Evolutionary conservation across 2,888 invertebrate genomes (phyloP).

Genomic region (Anthophora plumipes): DNA sequence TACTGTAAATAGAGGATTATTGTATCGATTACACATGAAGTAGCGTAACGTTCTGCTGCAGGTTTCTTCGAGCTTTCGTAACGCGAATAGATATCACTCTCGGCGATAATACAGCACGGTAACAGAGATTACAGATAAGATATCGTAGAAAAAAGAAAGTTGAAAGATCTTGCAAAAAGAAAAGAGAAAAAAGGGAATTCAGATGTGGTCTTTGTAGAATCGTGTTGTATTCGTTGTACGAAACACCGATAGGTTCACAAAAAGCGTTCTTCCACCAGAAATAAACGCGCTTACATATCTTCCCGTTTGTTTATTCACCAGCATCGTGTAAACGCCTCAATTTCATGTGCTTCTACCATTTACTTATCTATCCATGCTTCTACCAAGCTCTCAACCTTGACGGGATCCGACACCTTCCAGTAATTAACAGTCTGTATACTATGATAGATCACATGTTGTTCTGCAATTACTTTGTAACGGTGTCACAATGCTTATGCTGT

Average conservation of each 20-base stretch:
- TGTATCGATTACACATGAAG: conserved; percentile 20
- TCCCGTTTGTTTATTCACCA: background rate
- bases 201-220: too few species aligned
- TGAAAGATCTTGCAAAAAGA: background rate
- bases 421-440: conserved; percentile 39
- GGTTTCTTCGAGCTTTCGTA: conserved; percentile 23
- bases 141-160: conserved; percentile 6
- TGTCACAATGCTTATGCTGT: conserved; percentile 9
- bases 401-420: conserved; percentile 27
- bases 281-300: background rate
- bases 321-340: background rate
- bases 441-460: conserved; percentile 22
- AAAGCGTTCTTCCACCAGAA: background rate
- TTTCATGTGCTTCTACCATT: conserved; percentile 6
- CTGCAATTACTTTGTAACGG: conserved; percentile 29
- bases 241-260: too few species aligned
- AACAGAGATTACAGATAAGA: background rate
- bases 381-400: conserved; percentile 34
- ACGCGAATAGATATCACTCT: background rate
- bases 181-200: too few species aligned
- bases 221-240: too few species aligned
- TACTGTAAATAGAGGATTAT: background rate
- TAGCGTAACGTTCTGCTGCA: background rate
- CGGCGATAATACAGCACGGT: background rate
- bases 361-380: too few species aligned